A percentile compares a stretch with the other conserved stretches of the same genome.
Conservation (phyloP, 2,888 invertebrate species). For the Crossocerus cetratus region DNA sequence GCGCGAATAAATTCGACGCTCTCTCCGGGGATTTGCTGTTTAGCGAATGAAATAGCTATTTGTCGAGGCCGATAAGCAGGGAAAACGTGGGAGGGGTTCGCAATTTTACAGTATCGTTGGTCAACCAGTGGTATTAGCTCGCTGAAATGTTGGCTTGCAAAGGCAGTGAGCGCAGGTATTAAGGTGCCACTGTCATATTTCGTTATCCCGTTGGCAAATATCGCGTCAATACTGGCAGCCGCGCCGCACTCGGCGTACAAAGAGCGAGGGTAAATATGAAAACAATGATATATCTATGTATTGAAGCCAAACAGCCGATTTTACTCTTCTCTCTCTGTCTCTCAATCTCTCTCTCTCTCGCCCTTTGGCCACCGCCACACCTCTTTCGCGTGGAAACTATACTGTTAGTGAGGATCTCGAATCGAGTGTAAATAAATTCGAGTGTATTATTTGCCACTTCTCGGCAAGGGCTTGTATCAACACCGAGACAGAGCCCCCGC, state of each 20-base stretch:
- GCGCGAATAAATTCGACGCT: too few relatives aligned
- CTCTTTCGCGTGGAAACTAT: conserved; percentile 4
- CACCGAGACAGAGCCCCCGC: not conserved
- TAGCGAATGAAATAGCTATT: too few relatives aligned
- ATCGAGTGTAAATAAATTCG: conserved; percentile 31
- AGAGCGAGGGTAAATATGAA: conserved; percentile 51
- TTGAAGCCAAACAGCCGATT: conserved; percentile 43
- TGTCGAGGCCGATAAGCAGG: too few relatives aligned
- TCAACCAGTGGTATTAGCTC: conserved; percentile 9
- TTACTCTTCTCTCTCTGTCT: conserved; percentile 12
- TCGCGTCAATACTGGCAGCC: conserved; percentile 41
- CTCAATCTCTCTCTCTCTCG: not conserved
- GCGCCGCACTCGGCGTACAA: conserved; percentile 20
- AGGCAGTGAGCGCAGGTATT: conserved; percentile 14
- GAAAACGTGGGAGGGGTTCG: too few relatives aligned
- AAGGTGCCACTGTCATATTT: conserved; percentile 34
- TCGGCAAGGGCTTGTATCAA: conserved; percentile 1
- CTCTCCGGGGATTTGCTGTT: too few relatives aligned
- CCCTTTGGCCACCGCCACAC: not conserved
- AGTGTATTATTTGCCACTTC: conserved; percentile 35
- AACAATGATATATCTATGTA: conserved; percentile 51
- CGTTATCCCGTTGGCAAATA: conserved; percentile 38
- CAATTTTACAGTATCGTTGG: conserved; percentile 6
- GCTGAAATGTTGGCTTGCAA: conserved; percentile 4
- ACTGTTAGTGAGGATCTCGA: not conserved